Percentiles rank a stretch among this genome's conserved stretches.
These are phyloP conservation scores for Scaeva pyrastri DNA, from an alignment of 2,888 invertebrate genomes.

Conservation along the genomic window DNA sequence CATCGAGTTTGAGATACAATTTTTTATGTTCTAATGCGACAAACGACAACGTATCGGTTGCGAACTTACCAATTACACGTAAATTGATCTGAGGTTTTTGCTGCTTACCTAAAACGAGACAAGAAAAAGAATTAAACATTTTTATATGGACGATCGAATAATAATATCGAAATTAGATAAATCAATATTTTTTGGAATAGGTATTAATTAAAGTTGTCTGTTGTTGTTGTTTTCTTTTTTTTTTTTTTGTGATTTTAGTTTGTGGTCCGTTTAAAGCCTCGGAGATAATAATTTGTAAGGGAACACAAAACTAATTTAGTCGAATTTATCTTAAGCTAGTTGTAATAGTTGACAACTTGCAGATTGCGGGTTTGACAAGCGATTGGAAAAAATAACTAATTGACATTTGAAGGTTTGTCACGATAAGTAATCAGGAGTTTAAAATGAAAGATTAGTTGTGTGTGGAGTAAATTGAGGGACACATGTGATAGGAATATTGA, in stretches of 20 bases:
- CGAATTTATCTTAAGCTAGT: slow-evolving; percentile 53
- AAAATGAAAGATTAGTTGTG: no score
- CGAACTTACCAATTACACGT: slow-evolving; percentile 72
- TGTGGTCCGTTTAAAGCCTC: slow-evolving; percentile 14
- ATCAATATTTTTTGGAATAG: slow-evolving; percentile 33
- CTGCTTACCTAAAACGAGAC: slow-evolving; percentile 64
- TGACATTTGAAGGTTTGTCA: slow-evolving; percentile 1
- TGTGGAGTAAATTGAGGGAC: no score
- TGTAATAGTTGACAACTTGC: slow-evolving; percentile 54
- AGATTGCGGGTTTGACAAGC: slow-evolving; percentile 7
- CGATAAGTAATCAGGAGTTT: no score
- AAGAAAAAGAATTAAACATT: slow-evolving; percentile 38
- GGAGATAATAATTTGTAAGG: slow-evolving; percentile 64
- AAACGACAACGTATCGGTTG: slow-evolving; percentile 24
- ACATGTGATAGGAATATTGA: no score
- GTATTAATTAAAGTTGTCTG: slow-evolving; percentile 53
- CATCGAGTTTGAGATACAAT: not conserved
- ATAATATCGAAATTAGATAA: slow-evolving; percentile 50
- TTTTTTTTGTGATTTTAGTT: slow-evolving; percentile 4
- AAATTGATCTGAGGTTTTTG: slow-evolving; percentile 42
- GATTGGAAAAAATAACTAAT: not conserved
- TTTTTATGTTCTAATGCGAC: not conserved
- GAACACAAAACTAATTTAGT: slow-evolving; percentile 51
- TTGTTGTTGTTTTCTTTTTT: slow-evolving; percentile 15
- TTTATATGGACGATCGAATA: slow-evolving; percentile 28